Evolutionary conservation across 2,888 invertebrate species (phyloP).

Genomic region (Cecidostiba fungosa): DNA sequence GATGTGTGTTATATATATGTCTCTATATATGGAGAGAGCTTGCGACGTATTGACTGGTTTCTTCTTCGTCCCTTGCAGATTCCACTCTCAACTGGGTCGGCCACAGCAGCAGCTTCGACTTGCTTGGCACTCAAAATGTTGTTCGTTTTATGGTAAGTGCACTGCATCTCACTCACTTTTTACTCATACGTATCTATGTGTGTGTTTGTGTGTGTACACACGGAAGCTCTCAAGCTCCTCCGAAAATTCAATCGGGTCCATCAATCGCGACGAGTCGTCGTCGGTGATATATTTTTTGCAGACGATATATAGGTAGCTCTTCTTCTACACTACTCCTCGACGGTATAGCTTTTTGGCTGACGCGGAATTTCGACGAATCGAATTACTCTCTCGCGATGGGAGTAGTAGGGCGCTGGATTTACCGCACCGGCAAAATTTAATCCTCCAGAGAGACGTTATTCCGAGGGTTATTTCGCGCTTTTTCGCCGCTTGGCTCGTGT

Average conservation of each 20-base stretch:
- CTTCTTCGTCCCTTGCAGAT: conserved; percentile 53
- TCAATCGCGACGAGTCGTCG: conserved; percentile 36
- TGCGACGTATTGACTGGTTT: conserved; percentile 53
- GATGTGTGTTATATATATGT: not conserved
- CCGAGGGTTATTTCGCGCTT: not conserved
- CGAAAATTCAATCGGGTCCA: conserved; percentile 54
- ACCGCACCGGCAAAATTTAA: conserved; percentile 20
- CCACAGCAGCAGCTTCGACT: conserved; percentile 42
- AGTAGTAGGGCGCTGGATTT: not conserved
- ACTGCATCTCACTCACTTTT: not conserved
- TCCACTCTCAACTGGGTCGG: conserved; percentile 58
- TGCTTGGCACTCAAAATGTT: conserved; percentile 62
- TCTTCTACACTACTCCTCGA: not conserved
- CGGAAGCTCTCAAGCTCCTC: conserved; percentile 14
- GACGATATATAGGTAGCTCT: not conserved
- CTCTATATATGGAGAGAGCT: not conserved
- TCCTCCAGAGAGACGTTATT: conserved; percentile 18
- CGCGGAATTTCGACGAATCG: conserved; percentile 4
- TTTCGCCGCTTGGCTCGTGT: not conserved
- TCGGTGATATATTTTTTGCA: not conserved
- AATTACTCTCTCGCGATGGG: conserved; percentile 11
- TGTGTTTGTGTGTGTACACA: not conserved
- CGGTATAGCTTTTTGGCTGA: conserved; percentile 2
- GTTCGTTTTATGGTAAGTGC: conserved; percentile 63
- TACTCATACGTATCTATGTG: not conserved